phyloP scores from a whole-genome alignment of 2,113 vertebrate genomes.

The Dascyllus trimaculatus region DNA sequence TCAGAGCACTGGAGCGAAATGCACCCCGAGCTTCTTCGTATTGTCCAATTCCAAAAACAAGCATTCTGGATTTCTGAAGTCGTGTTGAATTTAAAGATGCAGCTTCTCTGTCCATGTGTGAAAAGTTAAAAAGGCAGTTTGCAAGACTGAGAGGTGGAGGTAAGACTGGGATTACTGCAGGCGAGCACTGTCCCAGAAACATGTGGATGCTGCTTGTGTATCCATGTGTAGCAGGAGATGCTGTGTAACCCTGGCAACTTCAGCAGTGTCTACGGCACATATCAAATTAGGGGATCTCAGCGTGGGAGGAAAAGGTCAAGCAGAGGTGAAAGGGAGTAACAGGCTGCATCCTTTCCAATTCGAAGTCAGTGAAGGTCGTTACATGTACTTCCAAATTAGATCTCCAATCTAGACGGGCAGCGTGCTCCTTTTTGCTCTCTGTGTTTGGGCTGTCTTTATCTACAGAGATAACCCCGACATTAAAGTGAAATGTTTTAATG shows the following conservation, averaged over 20 bases:
- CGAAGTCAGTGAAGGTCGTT: not conserved
- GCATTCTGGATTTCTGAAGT: no score
- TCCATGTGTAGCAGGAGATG: not conserved
- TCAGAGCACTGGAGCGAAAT: not conserved
- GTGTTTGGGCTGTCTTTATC: not conserved
- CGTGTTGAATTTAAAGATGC: not conserved
- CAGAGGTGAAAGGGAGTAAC: slow-evolving; percentile 4
- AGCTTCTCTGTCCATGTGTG: not conserved
- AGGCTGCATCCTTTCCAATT: not conserved
- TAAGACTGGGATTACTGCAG: not conserved
- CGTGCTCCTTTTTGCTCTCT: not conserved
- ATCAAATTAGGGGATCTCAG: not conserved
- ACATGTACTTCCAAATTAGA: not conserved
- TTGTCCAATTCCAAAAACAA: not conserved
- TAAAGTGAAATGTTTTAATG: not conserved
- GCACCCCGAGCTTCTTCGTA: not conserved
- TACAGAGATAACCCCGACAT: not conserved
- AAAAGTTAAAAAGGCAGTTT: not conserved
- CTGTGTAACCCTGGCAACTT: not conserved
- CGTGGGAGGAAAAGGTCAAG: slow-evolving; percentile 15
- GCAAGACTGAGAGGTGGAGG: not conserved
- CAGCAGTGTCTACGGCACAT: not conserved
- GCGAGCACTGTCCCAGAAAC: not conserved
- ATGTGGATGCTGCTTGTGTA: not conserved
- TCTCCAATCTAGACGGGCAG: not conserved